Evolutionary conservation across 2,113 vertebrate species (phyloP), one percentile per base, ranked within the genome.

Genomic region (Tautogolabrus adspersus): DNA sequence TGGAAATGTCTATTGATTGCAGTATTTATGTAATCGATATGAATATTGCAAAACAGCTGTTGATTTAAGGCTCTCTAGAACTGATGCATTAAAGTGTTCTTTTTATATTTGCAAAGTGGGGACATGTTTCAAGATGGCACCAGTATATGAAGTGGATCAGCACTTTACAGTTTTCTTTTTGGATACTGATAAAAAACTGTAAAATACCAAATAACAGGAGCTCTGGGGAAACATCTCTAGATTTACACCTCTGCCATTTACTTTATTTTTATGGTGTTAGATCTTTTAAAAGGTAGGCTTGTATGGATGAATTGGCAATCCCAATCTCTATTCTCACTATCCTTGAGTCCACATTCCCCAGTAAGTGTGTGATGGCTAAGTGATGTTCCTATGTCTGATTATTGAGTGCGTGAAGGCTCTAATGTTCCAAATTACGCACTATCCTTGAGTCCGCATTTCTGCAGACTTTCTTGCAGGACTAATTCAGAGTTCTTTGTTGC

Each of bases 61-160:
- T 77, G 56, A 65, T 73, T 10, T 51, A 38, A 26, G 9, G 30
- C 37, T 22, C 66, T 34, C 16, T 34, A 23, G 49, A 70, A 52
- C 15, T 47, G 10, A 13, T 44, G 40, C 12, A 46, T 66, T 23
- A 62, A 65, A 62, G 8, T 34, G 3, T 13, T 16, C 21, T 26
- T 11, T 18, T 38, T 55, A 49, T 59, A 15, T 59, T 9, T 72
- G 13, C 15, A 18, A 49, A 18, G 47, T 13, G 16, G 47, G 57
- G 23, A 73, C 46, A 23, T 79, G 49, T 66, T 75, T 72, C 2
- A 55, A 64, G 59, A 51, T 66, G 56, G 56, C 44, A 38, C 21
- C 30, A 19, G 21, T 65, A 26, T 59, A 47, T 65, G 6, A 21
- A 72, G 13, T 6, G 16, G 44, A 30, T 22, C 21, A 47, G 52